A percentile compares a stretch with the other conserved stretches of the same genome.
These are phyloP conservation scores for Drosophila anceps DNA, from an alignment of 2,888 invertebrate genomes.

Conservation along the genomic window DNA sequence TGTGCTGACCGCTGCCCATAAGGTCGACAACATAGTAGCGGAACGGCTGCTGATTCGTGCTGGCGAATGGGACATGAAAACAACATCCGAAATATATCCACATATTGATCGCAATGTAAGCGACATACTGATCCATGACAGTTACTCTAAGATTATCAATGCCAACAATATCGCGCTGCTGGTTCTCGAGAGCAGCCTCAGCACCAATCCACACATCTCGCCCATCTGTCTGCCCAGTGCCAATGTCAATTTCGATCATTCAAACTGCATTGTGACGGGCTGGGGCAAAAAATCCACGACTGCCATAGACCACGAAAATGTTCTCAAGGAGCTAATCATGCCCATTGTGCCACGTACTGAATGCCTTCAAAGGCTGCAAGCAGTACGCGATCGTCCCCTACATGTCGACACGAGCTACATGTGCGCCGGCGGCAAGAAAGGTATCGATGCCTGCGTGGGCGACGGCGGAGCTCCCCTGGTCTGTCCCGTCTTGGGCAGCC, in stretches of 20 bases:
- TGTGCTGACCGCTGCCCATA: conserved; percentile 31
- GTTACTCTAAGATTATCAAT: background rate
- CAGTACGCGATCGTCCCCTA: conserved; percentile 87
- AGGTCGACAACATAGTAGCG: fast-evolving
- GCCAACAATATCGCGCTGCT: conserved; percentile 43
- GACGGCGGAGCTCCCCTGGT: conserved; percentile 93
- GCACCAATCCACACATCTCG: conserved; percentile 21
- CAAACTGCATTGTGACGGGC: conserved; percentile 76
- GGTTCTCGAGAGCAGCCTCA: conserved; percentile 16
- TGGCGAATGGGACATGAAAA: conserved; percentile 43
- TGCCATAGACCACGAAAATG: conserved; percentile 86
- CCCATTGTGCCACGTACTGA: conserved; percentile 87
- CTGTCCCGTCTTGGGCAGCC: conserved; percentile 87
- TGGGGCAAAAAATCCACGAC: conserved; percentile 75
- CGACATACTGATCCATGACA: conserved; percentile 11
- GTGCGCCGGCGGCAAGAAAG: conserved; percentile 91
- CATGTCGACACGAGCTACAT: conserved; percentile 87
- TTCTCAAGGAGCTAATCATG: conserved; percentile 89
- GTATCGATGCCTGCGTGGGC: conserved; percentile 89
- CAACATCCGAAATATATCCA: background rate
- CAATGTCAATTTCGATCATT: conserved; percentile 1
- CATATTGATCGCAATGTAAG: conserved; percentile 16
- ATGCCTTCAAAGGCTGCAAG: conserved; percentile 86
- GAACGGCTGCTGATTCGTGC: conserved; percentile 25
- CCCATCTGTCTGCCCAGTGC: conserved; percentile 43